Conservation (phyloP, 2,113 vertebrate genomes). For the Charina bottae region DNA sequence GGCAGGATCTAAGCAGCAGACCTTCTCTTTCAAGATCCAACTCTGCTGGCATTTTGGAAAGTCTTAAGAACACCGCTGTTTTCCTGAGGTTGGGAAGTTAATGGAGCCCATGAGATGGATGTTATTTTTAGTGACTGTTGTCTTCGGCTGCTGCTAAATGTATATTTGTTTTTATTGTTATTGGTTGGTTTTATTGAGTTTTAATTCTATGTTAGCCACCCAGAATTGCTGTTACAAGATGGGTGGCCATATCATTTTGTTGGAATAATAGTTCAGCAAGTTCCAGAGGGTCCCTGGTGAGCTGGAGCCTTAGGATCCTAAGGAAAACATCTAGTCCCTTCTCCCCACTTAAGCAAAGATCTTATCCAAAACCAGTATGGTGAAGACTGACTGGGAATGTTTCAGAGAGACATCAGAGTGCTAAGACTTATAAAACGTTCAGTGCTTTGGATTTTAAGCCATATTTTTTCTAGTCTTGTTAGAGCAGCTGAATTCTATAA, state of each 20-base stretch:
- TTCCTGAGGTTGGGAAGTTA: neutral
- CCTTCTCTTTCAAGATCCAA: neutral
- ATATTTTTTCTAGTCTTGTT: neutral
- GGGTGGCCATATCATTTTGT: neutral
- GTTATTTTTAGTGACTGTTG: accelerated
- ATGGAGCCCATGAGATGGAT: neutral
- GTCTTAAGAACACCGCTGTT: neutral
- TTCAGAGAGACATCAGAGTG: neutral
- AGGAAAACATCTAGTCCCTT: neutral
- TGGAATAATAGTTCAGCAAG: neutral
- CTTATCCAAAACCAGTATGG: neutral
- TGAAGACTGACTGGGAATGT: neutral
- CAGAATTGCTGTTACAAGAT: neutral
- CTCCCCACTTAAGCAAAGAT: neutral
- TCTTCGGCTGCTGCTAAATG: neutral
- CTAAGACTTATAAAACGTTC: neutral
- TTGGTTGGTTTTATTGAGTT: neutral
- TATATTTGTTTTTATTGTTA: neutral
- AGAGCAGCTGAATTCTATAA: neutral
- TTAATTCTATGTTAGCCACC: neutral
- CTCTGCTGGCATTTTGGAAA: neutral
- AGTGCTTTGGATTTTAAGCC: neutral
- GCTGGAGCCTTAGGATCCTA: neutral
- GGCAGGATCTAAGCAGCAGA: neutral
- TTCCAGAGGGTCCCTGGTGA: neutral